phyloP scores from a whole-genome alignment of 2,113 vertebrate genomes.

The Pantherophis guttatus region DNA sequence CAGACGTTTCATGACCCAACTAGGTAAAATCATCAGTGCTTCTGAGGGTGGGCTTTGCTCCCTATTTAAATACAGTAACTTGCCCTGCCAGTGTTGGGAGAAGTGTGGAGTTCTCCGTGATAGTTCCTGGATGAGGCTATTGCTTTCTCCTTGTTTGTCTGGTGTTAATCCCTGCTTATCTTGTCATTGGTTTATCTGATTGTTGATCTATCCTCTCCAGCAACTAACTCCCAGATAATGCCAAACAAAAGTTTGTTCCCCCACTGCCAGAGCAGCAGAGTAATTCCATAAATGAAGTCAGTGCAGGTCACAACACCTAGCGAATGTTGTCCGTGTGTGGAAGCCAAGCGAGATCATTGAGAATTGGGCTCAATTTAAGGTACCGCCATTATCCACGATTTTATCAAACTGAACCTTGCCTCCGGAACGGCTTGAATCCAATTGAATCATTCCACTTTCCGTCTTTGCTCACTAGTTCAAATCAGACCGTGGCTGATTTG shows the following conservation, averaged over 20 bases:
- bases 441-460: neutral
- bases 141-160: neutral
- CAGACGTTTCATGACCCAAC: no score
- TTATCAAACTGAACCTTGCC: neutral
- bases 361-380: neutral
- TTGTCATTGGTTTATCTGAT: neutral
- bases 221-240: neutral
- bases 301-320: neutral
- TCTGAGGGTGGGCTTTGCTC: neutral
- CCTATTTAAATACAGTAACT: neutral
- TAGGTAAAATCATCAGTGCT: neutral
- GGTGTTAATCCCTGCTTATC: neutral
- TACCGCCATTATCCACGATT: rapidly evolving
- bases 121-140: neutral
- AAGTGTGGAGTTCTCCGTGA: neutral
- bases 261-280: neutral
- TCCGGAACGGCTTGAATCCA: neutral
- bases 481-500: neutral
- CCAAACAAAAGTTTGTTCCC: neutral
- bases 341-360: neutral
- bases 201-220: neutral
- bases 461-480: neutral
- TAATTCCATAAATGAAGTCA: neutral
- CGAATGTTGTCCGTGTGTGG: neutral
- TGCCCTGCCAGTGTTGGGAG: no score